These are phyloP conservation scores for Progne subis DNA, from an alignment of 2,113 vertebrate species.

Conservation along the genomic window DNA sequence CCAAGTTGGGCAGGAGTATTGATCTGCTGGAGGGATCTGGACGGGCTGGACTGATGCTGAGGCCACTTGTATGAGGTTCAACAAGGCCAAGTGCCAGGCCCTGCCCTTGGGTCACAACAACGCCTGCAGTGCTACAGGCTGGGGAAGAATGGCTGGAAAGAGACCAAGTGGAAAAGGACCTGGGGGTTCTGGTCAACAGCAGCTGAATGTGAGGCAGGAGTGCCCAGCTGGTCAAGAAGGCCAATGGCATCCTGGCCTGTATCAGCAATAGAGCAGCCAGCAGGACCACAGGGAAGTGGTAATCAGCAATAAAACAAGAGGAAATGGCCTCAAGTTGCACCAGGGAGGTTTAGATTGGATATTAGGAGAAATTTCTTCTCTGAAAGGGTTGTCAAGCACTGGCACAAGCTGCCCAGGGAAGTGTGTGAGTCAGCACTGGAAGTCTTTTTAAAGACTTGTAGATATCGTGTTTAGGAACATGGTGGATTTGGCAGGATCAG, in stretches of 20 bases:
- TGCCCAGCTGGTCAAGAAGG: background rate
- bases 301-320: fast-evolving
- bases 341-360: background rate
- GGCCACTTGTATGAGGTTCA: fast-evolving
- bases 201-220: background rate
- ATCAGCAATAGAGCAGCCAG: background rate
- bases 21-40: background rate
- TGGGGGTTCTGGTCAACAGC: background rate
- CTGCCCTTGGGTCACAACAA: background rate
- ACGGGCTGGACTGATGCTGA: background rate
- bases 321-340: background rate
- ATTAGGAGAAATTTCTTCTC: background rate
- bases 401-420: background rate
- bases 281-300: background rate
- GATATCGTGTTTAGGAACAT: fast-evolving
- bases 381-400: background rate
- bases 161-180: background rate
- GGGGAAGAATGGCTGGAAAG: background rate
- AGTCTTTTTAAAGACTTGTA: background rate
- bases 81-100: background rate
- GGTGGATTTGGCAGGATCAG: background rate
- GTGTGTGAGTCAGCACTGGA: background rate
- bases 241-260: background rate
- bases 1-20: background rate
- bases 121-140: background rate